Percentiles rank a stretch among this genome's conserved stretches.
Conservation (phyloP, 2,888 invertebrate species). For the Apeira syringaria region DNA sequence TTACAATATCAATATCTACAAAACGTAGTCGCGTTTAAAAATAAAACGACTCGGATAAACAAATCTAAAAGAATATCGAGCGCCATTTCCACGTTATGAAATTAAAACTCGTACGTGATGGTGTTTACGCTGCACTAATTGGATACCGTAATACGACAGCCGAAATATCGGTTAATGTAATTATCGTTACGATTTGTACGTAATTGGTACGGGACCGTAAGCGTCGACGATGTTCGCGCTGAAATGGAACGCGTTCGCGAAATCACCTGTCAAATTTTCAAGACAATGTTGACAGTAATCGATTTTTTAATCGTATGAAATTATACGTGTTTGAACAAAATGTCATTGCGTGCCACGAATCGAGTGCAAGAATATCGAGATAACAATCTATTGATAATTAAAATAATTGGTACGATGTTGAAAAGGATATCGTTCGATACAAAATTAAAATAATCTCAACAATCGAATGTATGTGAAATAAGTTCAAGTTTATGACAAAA, state of each 20-base stretch:
- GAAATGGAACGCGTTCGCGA: slow-evolving; percentile 17
- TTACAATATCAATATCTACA: slow-evolving; percentile 22
- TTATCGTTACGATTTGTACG: slow-evolving; percentile 18
- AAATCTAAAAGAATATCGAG: slow-evolving; percentile 26
- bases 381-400: slow-evolving; percentile 9
- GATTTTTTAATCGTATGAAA: slow-evolving; percentile 12
- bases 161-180: slow-evolving; percentile 20
- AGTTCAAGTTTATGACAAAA: too few species aligned
- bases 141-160: slow-evolving; percentile 11
- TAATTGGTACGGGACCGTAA: slow-evolving; percentile 20
- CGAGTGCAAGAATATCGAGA: slow-evolving; percentile 9
- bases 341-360: slow-evolving; percentile 3
- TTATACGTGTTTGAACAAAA: slow-evolving; percentile 11
- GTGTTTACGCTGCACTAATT: slow-evolving; percentile 17
- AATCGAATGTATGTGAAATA: too few species aligned
- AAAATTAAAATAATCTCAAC: too few species aligned
- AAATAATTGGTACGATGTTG: not conserved
- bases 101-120: slow-evolving; percentile 25
- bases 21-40: slow-evolving; percentile 19
- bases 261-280: slow-evolving; percentile 24
- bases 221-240: slow-evolving; percentile 16
- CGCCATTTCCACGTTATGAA: slow-evolving; percentile 25
- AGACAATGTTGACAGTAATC: slow-evolving; percentile 6
- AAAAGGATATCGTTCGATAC: too few species aligned
- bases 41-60: slow-evolving; percentile 28